phyloP scores from a whole-genome alignment of 2,888 invertebrate genomes.

The Nemurella pictetii region DNA sequence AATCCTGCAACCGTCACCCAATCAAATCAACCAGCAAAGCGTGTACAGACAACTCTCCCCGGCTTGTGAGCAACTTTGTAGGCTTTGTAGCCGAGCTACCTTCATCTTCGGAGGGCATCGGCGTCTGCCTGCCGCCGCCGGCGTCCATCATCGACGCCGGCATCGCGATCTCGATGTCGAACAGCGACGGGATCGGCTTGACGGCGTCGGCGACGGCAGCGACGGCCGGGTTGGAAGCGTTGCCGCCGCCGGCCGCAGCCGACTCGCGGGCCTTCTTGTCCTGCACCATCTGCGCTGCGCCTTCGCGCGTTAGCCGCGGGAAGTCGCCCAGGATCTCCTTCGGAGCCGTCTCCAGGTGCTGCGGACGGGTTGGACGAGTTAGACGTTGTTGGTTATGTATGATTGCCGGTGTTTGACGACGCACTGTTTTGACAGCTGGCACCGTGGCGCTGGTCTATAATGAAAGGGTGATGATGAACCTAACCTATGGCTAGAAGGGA shows the following conservation, averaged over 20 bases:
- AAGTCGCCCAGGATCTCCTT: conserved; percentile 91
- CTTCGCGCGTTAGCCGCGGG: conserved; percentile 78
- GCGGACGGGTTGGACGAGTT: conserved; percentile 47
- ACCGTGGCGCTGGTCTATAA: too few species aligned
- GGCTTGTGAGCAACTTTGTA: too few species aligned
- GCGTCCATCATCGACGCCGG: conserved; percentile 39
- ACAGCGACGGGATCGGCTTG: conserved; percentile 49
- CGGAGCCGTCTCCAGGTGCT: conserved; percentile 87
- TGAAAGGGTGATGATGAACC: too few species aligned
- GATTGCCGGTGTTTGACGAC: too few species aligned
- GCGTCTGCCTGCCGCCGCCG: conserved; percentile 28
- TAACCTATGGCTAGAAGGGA: too few species aligned
- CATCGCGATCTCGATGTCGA: conserved; percentile 51
- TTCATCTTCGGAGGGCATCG: conserved; percentile 40
- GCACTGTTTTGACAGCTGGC: too few species aligned
- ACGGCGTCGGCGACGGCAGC: background rate
- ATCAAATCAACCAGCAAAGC: too few species aligned
- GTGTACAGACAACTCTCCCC: too few species aligned
- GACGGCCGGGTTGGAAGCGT: background rate
- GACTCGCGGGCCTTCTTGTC: conserved; percentile 34
- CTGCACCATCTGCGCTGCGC: conserved; percentile 58
- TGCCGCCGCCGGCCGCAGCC: background rate
- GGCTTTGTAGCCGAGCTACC: too few species aligned
- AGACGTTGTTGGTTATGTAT: too few species aligned
- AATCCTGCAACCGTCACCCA: too few species aligned